These are phyloP conservation scores for Miniopterus natalensis DNA, from an alignment of 2,113 vertebrate species.

Conservation along the genomic window DNA sequence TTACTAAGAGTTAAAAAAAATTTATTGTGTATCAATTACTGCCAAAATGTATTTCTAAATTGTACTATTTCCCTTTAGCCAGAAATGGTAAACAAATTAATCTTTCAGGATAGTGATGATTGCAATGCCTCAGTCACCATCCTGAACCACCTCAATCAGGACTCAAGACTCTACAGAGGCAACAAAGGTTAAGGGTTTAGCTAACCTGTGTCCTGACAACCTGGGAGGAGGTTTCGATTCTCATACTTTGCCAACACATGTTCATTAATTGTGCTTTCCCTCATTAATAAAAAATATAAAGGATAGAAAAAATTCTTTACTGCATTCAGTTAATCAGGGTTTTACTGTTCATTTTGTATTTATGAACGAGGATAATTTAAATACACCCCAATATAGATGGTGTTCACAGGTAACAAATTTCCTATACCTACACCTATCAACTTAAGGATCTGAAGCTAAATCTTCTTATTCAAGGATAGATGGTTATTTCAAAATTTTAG, in stretches of 20 bases:
- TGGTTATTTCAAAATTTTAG: conserved; percentile 2
- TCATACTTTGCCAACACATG: background rate
- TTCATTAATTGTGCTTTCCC: background rate
- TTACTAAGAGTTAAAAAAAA: conserved; percentile 52
- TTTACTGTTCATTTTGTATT: conserved; percentile 1
- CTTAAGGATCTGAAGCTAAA: background rate
- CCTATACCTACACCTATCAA: background rate
- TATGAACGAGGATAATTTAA: background rate
- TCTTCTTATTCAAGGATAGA: background rate
- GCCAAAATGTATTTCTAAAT: conserved; percentile 25
- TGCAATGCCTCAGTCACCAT: background rate
- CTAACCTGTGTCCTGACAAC: background rate
- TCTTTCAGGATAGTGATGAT: background rate
- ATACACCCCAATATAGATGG: background rate
- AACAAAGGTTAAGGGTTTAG: background rate
- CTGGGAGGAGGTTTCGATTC: background rate
- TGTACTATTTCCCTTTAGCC: background rate
- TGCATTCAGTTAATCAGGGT: background rate
- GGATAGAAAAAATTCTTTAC: background rate
- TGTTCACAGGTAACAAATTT: background rate
- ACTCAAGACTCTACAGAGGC: background rate
- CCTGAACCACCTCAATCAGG: background rate
- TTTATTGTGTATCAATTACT: conserved; percentile 13
- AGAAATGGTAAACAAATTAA: conserved; percentile 10
- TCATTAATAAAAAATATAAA: background rate